A percentile compares a stretch with the other conserved stretches of the same genome.
These are phyloP conservation scores for Bombus haemorrhoidalis DNA, from an alignment of 1,140 invertebrate genomes.

Conservation along the genomic window DNA sequence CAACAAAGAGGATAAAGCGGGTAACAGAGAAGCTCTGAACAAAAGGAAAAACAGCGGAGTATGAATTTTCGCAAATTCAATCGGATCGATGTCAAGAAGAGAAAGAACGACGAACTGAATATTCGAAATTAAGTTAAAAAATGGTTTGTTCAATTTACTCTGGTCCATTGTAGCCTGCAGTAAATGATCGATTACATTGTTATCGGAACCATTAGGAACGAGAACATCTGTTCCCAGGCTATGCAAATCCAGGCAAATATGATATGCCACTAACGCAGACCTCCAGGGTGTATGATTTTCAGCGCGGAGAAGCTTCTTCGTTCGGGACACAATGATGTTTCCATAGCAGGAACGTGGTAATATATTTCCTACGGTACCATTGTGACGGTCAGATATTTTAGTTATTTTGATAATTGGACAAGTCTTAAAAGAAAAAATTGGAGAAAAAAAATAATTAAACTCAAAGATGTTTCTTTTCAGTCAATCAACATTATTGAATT, in stretches of 20 bases:
- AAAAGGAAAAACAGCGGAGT: slow-evolving; percentile 4
- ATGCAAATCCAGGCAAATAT: slow-evolving; percentile 16
- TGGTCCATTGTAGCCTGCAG: not conserved
- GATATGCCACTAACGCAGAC: slow-evolving; percentile 7
- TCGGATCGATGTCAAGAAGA: not conserved
- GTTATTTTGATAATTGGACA: not conserved
- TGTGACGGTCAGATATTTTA: not conserved
- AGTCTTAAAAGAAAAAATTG: not conserved
- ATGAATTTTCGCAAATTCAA: slow-evolving; percentile 22
- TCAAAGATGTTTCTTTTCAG: not conserved
- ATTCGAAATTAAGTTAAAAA: not conserved
- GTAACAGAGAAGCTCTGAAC: not conserved
- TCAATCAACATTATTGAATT: not conserved
- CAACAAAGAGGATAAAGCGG: slow-evolving; percentile 17
- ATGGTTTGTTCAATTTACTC: not conserved
- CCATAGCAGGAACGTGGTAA: not conserved
- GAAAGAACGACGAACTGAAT: not conserved
- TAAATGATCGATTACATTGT: slow-evolving; percentile 10
- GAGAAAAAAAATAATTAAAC: not conserved
- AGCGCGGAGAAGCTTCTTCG: not conserved
- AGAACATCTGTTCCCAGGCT: not conserved
- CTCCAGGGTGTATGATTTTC: slow-evolving; percentile 21
- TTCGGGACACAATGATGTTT: not conserved
- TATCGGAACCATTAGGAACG: not conserved
- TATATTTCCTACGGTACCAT: not conserved